Evolutionary conservation across 53 echinoderm and acorn worm species (phyloP), one percentile per base, ranked within the genome.

Genomic region (Henricia sp.): DNA sequence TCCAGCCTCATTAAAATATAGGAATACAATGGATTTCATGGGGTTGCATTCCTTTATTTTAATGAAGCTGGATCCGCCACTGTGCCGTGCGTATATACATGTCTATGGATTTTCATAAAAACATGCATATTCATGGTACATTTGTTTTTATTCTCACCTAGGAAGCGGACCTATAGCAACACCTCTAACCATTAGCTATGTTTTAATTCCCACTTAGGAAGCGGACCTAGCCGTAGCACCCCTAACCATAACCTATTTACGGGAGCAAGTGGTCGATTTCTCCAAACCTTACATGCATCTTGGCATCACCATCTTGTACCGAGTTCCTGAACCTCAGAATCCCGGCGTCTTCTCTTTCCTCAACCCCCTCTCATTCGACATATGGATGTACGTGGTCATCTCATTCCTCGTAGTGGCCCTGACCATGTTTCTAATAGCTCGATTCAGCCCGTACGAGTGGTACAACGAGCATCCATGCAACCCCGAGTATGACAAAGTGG

Each of bases 401-500:
- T 94, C 99, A 1, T 99, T 90, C 71, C 92, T 99, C 1, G 90
- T 90, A 3, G 99, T 99, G 24, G 95, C 94, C 48, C 72, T 99
- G 37, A 88, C 91, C 53, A 88, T 99, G 52, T 99, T 99, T 70
- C 77, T 99, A 38, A 71, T 99, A 40, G 99, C 99, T 4, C 85
- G 99, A 32, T 99, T 99, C 82, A 99, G 94, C 37, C 99, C 99
- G 3, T 99, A 99, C 70, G 99, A 99, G 82, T 99, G 99, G 99
- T 99, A 99, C 89, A 99, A 99, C 84, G 88, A 91, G 29, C 99
- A 99, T 42, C 99, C 99, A 0, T 95, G 94, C 74, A 99, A 99
- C 77, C 99, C 99, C 3, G 99, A 99, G 12, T 99, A 94, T 76
- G 99, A 99, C 69, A 85, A 90, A 13, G 99, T 99, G 17, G 99